Evolutionary conservation across 2,113 vertebrate genomes (phyloP), one percentile per base, ranked within the genome.

Genomic region (Melierax canorus): DNA sequence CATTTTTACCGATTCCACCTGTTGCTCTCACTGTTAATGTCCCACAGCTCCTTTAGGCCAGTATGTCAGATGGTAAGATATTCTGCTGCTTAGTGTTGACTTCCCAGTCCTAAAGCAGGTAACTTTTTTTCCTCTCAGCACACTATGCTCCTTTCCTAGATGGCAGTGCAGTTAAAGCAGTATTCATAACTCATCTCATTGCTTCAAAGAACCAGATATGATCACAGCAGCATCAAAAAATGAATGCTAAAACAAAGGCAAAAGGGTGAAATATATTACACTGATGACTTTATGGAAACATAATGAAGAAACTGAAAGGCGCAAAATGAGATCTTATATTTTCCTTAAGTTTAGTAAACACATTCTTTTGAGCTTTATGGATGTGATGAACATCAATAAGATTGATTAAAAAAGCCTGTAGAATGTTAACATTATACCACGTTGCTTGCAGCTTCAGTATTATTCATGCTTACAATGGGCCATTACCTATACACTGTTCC

Each of bases 381-480:
- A 83, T 97, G 88, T 94, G 94, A 94, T 80, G 88, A 97, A 96
- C 94, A 97, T 97, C 96, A 96, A 91, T 97, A 97, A 98, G 96
- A 98, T 97, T 94, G 98, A 98, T 97, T 97, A 12, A 39, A 88
- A 97, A 98, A 96, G 81, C 71, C 90, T 93, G 69, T 56, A 71
- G 89, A 97, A 97, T 98, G 97, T 93, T 98, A 84, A 97, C 97
- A 98, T 98, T 97, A 97, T 96, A 90, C 93, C 73, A 55, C 53
- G 94, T 91, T 97, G 85, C 97, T 97, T 88, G 80, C 88, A 96
- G 89, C 76, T 81, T 36, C 24, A 62, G 43, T 95, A 55, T 97
- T 98, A 97, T 95, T 98, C 96, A 88, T 81, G 83, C 39, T 94
- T 92, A 96, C 81, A 94, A 95, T 96, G 87, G 94, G 59, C 94